Evolutionary conservation across 92 coral and sea anemone species (phyloP).

Genomic region (Epizoanthus scotinus): DNA sequence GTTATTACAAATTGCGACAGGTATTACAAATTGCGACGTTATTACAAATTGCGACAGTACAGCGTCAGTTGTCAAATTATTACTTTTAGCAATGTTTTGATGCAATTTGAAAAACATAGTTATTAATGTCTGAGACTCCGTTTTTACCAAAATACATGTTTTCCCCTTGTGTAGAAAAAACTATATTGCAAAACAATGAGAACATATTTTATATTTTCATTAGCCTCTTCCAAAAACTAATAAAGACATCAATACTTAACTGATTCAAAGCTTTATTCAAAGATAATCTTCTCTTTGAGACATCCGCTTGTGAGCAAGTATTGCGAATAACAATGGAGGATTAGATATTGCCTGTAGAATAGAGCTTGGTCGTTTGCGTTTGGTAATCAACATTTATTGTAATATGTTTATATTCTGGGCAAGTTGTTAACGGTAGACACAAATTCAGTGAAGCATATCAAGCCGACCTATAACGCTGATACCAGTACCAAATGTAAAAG

Average conservation of each 20-base stretch:
- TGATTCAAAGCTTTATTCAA: neutral
- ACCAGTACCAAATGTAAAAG: too few species aligned
- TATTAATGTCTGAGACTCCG: constrained; percentile 1
- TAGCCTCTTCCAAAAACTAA: too few species aligned
- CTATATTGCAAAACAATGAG: constrained; percentile 6
- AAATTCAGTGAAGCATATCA: neutral
- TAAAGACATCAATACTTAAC: neutral
- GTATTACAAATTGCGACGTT: too few species aligned
- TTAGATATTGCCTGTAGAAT: constrained; percentile 11
- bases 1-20: too few species aligned
- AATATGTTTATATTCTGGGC: constrained; percentile 1
- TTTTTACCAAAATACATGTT: neutral
- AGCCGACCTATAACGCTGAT: neutral
- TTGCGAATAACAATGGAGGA: neutral
- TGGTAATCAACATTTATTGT: constrained; percentile 9
- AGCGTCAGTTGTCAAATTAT: too few species aligned
- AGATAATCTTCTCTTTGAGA: neutral
- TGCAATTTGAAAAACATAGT: too few species aligned
- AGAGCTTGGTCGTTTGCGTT: constrained; percentile 10
- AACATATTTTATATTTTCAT: neutral
- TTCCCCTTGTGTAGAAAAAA: neutral
- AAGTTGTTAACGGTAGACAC: neutral
- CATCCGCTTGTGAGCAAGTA: neutral
- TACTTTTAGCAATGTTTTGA: too few species aligned
- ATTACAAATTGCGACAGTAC: too few species aligned